Evolutionary conservation across 2,888 invertebrate genomes (phyloP).

Genomic region (Spisula solida): DNA sequence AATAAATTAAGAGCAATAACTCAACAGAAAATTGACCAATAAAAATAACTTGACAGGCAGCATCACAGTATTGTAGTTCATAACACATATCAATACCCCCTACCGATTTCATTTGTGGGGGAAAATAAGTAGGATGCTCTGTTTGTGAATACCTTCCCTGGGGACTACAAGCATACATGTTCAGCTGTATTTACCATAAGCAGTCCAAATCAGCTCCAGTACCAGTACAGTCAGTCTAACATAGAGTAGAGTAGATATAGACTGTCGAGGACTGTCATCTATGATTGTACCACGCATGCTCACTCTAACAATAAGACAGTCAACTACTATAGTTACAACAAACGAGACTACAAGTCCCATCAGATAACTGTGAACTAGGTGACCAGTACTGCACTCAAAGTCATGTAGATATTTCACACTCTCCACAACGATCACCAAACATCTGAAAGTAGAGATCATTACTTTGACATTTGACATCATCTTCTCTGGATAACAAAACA

Average conservation of each 20-base stretch:
- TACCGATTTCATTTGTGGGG: too few species aligned
- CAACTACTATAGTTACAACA: slow-evolving; percentile 38
- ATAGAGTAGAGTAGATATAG: slow-evolving; percentile 51
- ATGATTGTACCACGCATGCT: slow-evolving; percentile 66
- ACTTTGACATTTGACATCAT: too few species aligned
- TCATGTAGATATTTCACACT: slow-evolving; percentile 51
- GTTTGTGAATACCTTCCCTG: too few species aligned
- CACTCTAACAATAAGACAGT: slow-evolving; percentile 58
- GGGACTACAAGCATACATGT: too few species aligned
- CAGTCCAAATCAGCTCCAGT: slow-evolving; percentile 64
- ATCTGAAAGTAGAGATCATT: slow-evolving; percentile 44
- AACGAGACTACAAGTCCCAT: slow-evolving; percentile 58
- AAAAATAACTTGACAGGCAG: too few species aligned
- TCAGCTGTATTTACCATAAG: slow-evolving; percentile 53
- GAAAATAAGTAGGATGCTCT: too few species aligned
- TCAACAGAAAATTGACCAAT: too few species aligned
- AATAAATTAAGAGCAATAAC: too few species aligned
- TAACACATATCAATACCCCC: too few species aligned
- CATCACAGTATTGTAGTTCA: too few species aligned
- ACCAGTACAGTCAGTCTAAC: slow-evolving; percentile 45
- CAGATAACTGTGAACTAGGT: slow-evolving; percentile 61
- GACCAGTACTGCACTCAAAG: slow-evolving; percentile 48
- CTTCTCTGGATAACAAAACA: too few species aligned
- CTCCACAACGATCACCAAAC: slow-evolving; percentile 43
- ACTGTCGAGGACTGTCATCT: slow-evolving; percentile 57